Percentiles rank a stretch among this genome's conserved stretches.
These are phyloP conservation scores for Synchiropus splendidus DNA, from an alignment of 2,113 vertebrate genomes.

Conservation along the genomic window DNA sequence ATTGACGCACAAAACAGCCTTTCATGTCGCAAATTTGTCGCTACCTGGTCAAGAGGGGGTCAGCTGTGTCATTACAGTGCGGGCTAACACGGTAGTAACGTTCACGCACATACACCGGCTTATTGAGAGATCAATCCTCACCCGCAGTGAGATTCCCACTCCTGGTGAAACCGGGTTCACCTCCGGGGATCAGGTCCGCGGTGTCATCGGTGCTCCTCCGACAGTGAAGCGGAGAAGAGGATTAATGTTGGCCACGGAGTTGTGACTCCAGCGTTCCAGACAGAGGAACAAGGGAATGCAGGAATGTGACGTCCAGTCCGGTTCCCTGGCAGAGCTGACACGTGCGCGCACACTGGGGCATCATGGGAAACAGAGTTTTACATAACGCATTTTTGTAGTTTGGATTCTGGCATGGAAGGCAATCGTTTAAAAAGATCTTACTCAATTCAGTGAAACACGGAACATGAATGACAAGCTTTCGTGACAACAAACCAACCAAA, in stretches of 20 bases:
- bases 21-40: no score
- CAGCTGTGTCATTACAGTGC: no score
- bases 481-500: no score
- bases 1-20: background rate
- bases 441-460: no score
- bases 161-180: conserved; percentile 37
- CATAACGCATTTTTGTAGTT: no score
- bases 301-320: conserved; percentile 69
- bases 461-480: no score
- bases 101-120: no score
- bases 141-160: conserved; percentile 44
- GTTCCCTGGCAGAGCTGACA: conserved; percentile 48
- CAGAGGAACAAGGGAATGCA: conserved; percentile 57
- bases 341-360: conserved; percentile 33
- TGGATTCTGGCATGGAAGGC: no score
- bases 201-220: conserved; percentile 56
- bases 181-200: conserved; percentile 48
- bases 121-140: conserved; percentile 40
- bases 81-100: no score
- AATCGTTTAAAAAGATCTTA: no score
- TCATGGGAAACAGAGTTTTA: conserved; percentile 57
- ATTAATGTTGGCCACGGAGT: conserved; percentile 27
- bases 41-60: no score
- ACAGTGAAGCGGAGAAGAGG: conserved; percentile 17
- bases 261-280: conserved; percentile 46